Conservation (phyloP, 2,888 invertebrate genomes). For the Drosophila anomalipes region DNA sequence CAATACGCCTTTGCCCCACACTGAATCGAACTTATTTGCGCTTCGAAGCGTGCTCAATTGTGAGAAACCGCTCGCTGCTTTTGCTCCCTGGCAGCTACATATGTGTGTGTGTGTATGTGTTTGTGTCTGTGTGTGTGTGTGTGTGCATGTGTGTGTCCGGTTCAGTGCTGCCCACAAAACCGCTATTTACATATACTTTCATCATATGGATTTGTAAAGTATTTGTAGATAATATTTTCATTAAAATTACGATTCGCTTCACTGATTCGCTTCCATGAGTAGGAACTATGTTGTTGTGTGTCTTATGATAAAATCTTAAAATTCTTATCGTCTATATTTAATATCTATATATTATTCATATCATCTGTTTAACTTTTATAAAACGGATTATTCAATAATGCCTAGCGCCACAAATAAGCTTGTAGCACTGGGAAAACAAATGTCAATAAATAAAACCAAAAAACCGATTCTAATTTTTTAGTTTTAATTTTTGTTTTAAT, state of each 20-base stretch:
- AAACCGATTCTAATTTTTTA: background rate
- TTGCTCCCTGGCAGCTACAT: background rate
- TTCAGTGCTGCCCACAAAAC: conserved; percentile 1
- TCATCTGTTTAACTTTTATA: background rate
- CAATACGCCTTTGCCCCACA: conserved; percentile 22
- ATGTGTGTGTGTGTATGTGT: background rate
- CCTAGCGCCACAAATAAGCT: too few species aligned
- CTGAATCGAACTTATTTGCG: conserved; percentile 64
- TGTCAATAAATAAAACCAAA: background rate
- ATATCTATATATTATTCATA: background rate
- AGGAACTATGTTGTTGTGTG: background rate
- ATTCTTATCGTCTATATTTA: background rate
- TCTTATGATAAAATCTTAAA: background rate
- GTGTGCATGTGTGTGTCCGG: background rate
- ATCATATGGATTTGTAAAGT: background rate
- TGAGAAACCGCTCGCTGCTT: conserved; percentile 36
- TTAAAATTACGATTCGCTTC: background rate
- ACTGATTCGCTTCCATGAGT: background rate
- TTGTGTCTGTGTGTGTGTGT: background rate
- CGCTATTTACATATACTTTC: background rate
- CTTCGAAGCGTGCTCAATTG: conserved; percentile 72
- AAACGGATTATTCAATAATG: background rate
- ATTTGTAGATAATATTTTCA: conserved; percentile 1
- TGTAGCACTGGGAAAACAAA: background rate
- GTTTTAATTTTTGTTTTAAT: background rate